Base-by-base conservation (phyloP, 2,113 vertebrate genomes). In the Apteryx mantelli region DNA sequence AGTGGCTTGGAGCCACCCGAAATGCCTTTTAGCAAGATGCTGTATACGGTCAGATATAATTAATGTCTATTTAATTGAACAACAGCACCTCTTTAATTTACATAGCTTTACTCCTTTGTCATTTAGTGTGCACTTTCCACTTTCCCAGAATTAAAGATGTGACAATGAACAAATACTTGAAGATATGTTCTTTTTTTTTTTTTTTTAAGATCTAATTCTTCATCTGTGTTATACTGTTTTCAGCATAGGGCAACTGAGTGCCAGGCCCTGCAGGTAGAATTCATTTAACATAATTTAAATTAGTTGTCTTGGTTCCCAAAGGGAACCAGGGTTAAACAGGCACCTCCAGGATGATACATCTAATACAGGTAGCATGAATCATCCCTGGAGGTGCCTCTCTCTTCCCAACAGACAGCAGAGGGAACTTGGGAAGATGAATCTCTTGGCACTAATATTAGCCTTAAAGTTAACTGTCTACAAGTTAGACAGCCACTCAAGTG, bases 11-110 rank as follows among this genome's bases (percentile, higher is more conserved):
- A 95, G 92, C 58, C 30, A 0, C 44, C 61, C 11, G 4, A 93
- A 93, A 96, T 82, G 77, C 87, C 76, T 97, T 86, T 94, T 76
- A 93, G 93, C 11, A 13, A 88, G 82, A 83, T 90, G 93, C 32
- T 90, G 60, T 50, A n/a, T 11, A 14, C 3, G 13, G 71, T 81
- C 89, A 86, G 79, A 64, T 2, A 0, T 84, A 91, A 94, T 86
- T 90, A 95, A 91, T 71, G 73, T 63, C 91, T 95, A 34, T 86
- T 94, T 95, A 86, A 86, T 75, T 81, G 75, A 91, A 81, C 71
- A 86, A 82, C 4, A 5, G 46, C 76, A 88, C 25, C 22, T 77
- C 68, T 77, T 91, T 77, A 82, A 91, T 82, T 94, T 86, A 78
- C 50, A 70, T 0, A 1, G 63, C 38, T 82, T 84, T 50, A 46